These are phyloP conservation scores for Microhierax caerulescens DNA, from an alignment of 2,797 vertebrate species.

Conservation along the genomic window DNA sequence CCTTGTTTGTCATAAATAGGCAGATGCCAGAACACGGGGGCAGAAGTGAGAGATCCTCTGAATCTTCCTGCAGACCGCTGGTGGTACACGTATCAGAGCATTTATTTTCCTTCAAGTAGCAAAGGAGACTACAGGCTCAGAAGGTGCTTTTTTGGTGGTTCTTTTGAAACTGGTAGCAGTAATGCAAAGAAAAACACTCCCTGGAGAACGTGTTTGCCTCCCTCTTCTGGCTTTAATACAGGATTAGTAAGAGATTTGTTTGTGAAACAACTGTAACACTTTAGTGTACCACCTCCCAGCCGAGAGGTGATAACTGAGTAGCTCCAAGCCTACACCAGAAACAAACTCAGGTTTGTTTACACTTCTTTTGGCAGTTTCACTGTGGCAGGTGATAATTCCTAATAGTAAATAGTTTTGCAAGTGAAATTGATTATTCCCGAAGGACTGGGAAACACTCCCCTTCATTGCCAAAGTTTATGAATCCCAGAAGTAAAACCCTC, in stretches of 20 bases:
- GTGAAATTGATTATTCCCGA: neutral
- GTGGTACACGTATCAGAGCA: neutral
- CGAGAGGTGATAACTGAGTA: neutral
- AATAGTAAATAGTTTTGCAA: neutral
- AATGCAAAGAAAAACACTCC: conserved; percentile 11
- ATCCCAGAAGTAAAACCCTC: neutral
- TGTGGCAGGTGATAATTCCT: conserved; percentile 6
- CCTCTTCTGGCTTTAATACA: conserved; percentile 26
- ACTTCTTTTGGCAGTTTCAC: conserved; percentile 27
- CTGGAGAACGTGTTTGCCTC: conserved; percentile 36
- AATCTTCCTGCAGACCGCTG: neutral
- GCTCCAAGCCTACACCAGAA: conserved; percentile 3
- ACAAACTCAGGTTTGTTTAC: neutral
- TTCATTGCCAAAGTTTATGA: neutral
- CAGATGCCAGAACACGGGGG: neutral
- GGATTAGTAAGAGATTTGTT: conserved; percentile 41
- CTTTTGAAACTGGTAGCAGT: conserved; percentile 21
- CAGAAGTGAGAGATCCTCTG: neutral
- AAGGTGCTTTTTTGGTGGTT: conserved; percentile 10
- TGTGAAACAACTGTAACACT: conserved; percentile 32
- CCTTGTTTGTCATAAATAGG: neutral
- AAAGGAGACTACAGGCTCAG: neutral
- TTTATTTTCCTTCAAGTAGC: neutral
- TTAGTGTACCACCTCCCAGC: neutral
- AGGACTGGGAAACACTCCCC: neutral